Evolutionary conservation across 2,113 vertebrate genomes (phyloP), one percentile per base, ranked within the genome.

Genomic region (Rhea americana): DNA sequence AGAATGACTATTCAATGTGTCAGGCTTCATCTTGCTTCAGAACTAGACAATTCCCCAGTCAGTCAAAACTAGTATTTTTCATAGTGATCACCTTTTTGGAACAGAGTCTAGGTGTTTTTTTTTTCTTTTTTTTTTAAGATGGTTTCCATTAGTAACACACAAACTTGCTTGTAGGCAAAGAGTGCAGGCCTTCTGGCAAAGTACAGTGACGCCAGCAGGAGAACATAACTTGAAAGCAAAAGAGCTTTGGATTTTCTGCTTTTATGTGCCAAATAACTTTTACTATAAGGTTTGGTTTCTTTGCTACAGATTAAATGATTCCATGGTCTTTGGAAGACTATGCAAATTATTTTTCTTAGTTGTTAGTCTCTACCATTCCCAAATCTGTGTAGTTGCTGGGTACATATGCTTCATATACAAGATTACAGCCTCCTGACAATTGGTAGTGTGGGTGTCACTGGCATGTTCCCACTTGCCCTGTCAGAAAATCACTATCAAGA

Each of bases 321-420:
- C 81, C 59, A 58, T n/a, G 53, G 77, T 91, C 83, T 94, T 88
- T 55, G 55, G 66, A 90, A 37, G 30, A 90, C 80, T 17, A 2
- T 86, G 80, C 70, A 94, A 86, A 88, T 94, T 68, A 58, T 86
- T 88, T 89, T 90, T 72, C 91, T 50, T 94, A 77, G 48, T 90
- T 82, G 62, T 94, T 96, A 86, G 80, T 90, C 67, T 28, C 18
- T 58, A 21, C 45, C 86, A 0, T 90, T 96, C 71, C 58, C 59
- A 66, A 85, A 72, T 90, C 65, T 73, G 50, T 91, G 85, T 93
- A 91, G 86, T 82, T 95, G 86, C 83, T 85, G 90, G 91, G 77
- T 90, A 61, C 66, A 9, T 76, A 24, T 79, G 86, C 66, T 74
- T 94, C 73, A 9, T 28, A 3, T 45, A 87, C 77, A 92, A 94